Evolutionary conservation across 2,797 vertebrate genomes (phyloP), one percentile per base, ranked within the genome.

Genomic region (Erithacus rubecula): DNA sequence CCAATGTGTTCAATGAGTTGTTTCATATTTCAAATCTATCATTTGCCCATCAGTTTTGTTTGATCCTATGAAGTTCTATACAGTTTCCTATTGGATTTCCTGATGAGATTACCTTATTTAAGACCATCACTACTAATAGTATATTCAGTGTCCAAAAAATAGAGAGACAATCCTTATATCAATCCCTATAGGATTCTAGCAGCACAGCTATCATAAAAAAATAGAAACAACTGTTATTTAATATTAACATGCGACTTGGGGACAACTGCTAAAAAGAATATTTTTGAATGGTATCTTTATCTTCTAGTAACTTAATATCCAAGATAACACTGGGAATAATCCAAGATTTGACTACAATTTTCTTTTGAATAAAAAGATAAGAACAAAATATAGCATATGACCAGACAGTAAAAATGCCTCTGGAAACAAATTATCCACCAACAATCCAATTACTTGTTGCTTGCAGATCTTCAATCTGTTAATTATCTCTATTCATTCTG

Each of bases 401-500:
- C 18, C 74, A 94, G 87, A 92, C 74, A 97, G 87, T 88, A 92
- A 96, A 96, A 96, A 96, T 23, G 52, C 93, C 94, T 94, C 82
- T 94, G 71, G 84, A 97, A 98, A 97, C 79, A 95, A 97, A 97
- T 97, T 97, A 96, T 95, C 92, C 78, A 87, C 82, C 79, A 94
- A 96, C 97, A 97, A 97, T 96, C 85, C 89, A 97, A 97, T 97
- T 97, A 95, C 93, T 88, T 97, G 71, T 95, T 97, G 91, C 95
- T 97, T 97, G 83, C 93, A 97, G 95, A 97, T 96, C 85, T 97
- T 94, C 94, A 96, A 90, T 97, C 94, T 93, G 95, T 97, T 98
- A 97, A 98, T 97, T 97, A 97, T 93, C 64, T 97, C 91, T 83
- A 97, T 97, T 98, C 94, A 96, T 97, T 96, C 86, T 96, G 82